Evolutionary conservation across 2,888 invertebrate species (phyloP), one percentile per base, ranked within the genome.

Genomic region (Lasioglossum pauxillum): DNA sequence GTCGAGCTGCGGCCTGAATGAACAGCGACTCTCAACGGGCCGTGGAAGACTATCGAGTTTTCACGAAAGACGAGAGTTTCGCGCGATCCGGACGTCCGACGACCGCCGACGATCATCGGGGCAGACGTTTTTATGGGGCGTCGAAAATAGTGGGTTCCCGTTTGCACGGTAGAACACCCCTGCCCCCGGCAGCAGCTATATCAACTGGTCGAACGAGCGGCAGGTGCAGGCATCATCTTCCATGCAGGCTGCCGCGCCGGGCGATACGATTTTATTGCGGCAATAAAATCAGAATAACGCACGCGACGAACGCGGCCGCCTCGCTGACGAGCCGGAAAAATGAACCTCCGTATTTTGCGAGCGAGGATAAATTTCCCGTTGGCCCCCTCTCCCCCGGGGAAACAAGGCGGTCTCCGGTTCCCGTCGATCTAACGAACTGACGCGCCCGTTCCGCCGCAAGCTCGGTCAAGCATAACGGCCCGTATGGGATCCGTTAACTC

Each of bases 161-260:
- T 27, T 67, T 41, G 71, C 14, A 41, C 41, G n/a, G n/a, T 10
- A 1, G 41, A 5, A 12, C 12, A 5, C 12, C 44, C 44, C 14
- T 14, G 12, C 44, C 44, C 44, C 67, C n/a, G 19, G 23, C 49
- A 69, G 69, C 74, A 80, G 87, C 80, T 87, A 67, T 82, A 85
- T 89, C 78, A 89, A 85, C 89, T 82, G 79, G 74, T 71, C 72
- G 49, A 81, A 80, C 82, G 82, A 72, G 82, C 78, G 35, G 67
- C 89, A 89, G 86, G 89, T 88, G 89, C 88, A 7, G 75, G 72
- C 81, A 84, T 86, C 86, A 81, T 88, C 85, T 84, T 84, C 79
- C 80, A 67, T 87, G 73, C 80, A 69, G 44, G 57, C 57, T n/a
- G 78, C 71, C 44, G 38, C 7, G 78, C 71, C 38, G 31, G 60